Evolutionary conservation across 2,888 invertebrate species (phyloP).

Genomic region (Nesidiocoris tenuis): DNA sequence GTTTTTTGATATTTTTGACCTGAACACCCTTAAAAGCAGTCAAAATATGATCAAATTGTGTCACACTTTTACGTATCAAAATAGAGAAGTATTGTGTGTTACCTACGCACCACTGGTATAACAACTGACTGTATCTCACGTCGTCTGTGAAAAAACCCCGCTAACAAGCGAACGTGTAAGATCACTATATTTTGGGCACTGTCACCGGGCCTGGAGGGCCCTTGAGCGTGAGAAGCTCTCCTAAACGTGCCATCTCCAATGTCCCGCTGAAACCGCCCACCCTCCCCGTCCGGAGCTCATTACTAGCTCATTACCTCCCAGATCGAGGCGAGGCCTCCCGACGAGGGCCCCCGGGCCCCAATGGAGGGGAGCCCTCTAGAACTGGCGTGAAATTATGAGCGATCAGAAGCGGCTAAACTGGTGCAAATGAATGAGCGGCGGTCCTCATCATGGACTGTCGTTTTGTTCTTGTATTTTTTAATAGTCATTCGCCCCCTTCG

Average conservation of each 20-base stretch:
- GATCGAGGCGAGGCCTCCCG: background rate
- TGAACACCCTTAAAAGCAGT: no score
- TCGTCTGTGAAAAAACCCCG: no score
- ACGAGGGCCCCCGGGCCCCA: background rate
- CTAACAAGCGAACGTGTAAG: no score
- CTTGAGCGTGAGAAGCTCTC: background rate
- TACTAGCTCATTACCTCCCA: background rate
- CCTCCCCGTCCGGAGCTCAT: background rate
- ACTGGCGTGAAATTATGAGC: slow-evolving; percentile 31
- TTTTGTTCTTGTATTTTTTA: background rate
- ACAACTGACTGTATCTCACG: no score
- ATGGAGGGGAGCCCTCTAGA: background rate
- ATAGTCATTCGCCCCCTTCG: slow-evolving; percentile 1
- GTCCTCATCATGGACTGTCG: background rate
- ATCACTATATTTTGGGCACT: no score
- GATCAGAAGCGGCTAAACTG: slow-evolving; percentile 24
- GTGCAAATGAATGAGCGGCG: slow-evolving; percentile 36
- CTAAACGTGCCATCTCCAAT: background rate
- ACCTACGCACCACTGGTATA: no score
- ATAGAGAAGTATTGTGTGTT: no score
- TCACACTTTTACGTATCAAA: no score
- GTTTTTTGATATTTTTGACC: no score
- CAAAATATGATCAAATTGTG: no score
- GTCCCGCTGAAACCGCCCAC: background rate
- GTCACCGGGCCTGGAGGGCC: background rate